Percentiles rank a stretch among this genome's conserved stretches.
These are phyloP conservation scores for Dufourea novaeangliae DNA, from an alignment of 1,140 invertebrate species.

Conservation along the genomic window DNA sequence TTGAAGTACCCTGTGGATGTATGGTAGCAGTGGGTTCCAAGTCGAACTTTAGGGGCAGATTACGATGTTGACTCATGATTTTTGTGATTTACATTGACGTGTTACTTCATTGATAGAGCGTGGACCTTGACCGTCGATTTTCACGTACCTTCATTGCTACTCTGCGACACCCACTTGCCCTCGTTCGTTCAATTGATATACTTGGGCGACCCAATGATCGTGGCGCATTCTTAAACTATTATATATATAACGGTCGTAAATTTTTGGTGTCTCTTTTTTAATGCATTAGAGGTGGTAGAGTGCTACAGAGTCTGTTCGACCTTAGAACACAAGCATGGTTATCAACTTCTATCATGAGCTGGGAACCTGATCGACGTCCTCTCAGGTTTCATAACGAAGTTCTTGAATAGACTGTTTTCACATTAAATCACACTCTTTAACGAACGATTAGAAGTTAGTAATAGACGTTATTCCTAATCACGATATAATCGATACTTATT, in stretches of 20 bases:
- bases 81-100: not conserved
- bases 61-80: not conserved
- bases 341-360: no score
- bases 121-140: constrained; percentile 49
- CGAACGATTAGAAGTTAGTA: no score
- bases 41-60: not conserved
- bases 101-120: constrained; percentile 10
- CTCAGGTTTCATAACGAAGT: no score
- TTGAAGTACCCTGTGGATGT: not conserved
- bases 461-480: no score
- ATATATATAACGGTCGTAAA: constrained; percentile 6
- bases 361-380: no score
- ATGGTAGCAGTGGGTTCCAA: not conserved
- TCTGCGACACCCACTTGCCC: constrained; percentile 28
- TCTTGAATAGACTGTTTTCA: no score
- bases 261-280: not conserved
- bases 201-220: constrained; percentile 2
- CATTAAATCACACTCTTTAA: no score
- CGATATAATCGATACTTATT: no score
- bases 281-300: not conserved
- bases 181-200: constrained; percentile 50
- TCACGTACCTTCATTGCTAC: constrained; percentile 21
- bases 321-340: no score
- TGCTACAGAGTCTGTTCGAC: no score
- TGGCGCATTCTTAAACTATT: constrained; percentile 4